Evolutionary conservation across 2,888 invertebrate species (phyloP), one percentile per base, ranked within the genome.

Genomic region (Cephus rjabovi): DNA sequence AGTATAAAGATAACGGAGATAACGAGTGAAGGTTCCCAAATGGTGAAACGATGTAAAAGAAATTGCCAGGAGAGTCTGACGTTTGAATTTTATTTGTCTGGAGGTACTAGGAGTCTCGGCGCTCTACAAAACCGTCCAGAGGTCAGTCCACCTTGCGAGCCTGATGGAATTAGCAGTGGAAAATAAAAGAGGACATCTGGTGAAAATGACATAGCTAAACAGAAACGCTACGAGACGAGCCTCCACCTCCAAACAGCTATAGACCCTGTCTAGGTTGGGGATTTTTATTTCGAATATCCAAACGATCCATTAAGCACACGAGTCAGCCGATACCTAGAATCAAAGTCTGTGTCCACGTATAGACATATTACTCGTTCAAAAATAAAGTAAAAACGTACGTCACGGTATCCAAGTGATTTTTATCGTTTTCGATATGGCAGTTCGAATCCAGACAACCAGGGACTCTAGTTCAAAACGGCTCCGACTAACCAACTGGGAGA

Each of bases 61-160:
- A 23, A 56, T 23, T 9, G 2, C 23, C 2, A 56, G 23, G 56
- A 23, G 23, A 56, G 23, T 9, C 9, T 9, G 9, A 56, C 6
- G 23, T 56, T 23, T 56, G 56, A 56, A 56, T 56, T 23, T 23
- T 23, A 23, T 56, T 56, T 0, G 9, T 56, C 23, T 9, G 56
- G 23, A 56, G 9, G 6, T 40, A 40, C 40, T 23, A 23, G 40
- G 40, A 40, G 23, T 23, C 56, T 56, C 0, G 56, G 23, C 6
- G 23, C 23, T 9, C 23, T 56, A 56, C 40, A 56, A 56, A 56
- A 56, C 11, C 23, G 56, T 56, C 56, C 56, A 56, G 56, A 56
- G 56, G 71, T 35, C 74, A 74, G 74, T 74, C 34, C 74, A 74
- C 35, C 74, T 31, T 34, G 74, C 23, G 23, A 34, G 74, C 30